Base-by-base conservation (phyloP, 1,140 invertebrate species). In the Sitobion miscanthi region DNA sequence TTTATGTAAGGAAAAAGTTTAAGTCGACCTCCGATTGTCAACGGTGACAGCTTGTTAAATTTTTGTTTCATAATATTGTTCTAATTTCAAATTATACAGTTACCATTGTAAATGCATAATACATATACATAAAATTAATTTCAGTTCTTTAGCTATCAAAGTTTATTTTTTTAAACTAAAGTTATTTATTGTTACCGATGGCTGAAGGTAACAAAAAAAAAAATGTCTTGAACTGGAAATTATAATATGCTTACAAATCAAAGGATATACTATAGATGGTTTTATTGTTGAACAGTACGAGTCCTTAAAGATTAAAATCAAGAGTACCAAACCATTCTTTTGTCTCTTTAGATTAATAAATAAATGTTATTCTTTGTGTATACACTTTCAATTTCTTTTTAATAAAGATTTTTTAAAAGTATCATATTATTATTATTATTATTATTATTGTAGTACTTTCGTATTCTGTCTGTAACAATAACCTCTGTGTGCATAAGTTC, bases 71-170 rank as follows among this genome's bases (percentile, higher is more conserved):
- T 14, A 77, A 77, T 77, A 77, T 77, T 77, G 62, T n/a, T n/a
- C 62, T 77, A n/a, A 77, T 77, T 77, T 77, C 14, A n/a, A 77
- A 77, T n/a, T 77, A 77, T 77, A n/a, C n/a, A 77, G 30, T 77
- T n/a, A 4, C n/a, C 14, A 5, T 17, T n/a, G 62, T 77, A n/a
- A 30, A 77, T n/a, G 11, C n/a, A 69, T 69, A 69, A n/a, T 30
- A 14, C 11, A 30, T 62, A 62, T 14, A n/a, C 30, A 77, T 77
- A 35, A 17, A 77, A 83, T 38, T 83, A 83, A 83, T 83, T 83
- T 21, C 8, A 8, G 21, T 38, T 83, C 3, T 23, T 42, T 38
- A 23, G 20, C 21, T 23, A 20, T 21, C 35, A 5, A 35, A 82
- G 35, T 82, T 82, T 35, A 6, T 35, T 77, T 38, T 38, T 82